Evolutionary conservation across 2,797 vertebrate species (phyloP), one percentile per base, ranked within the genome.

Genomic region (Peromyscus melanophrys): DNA sequence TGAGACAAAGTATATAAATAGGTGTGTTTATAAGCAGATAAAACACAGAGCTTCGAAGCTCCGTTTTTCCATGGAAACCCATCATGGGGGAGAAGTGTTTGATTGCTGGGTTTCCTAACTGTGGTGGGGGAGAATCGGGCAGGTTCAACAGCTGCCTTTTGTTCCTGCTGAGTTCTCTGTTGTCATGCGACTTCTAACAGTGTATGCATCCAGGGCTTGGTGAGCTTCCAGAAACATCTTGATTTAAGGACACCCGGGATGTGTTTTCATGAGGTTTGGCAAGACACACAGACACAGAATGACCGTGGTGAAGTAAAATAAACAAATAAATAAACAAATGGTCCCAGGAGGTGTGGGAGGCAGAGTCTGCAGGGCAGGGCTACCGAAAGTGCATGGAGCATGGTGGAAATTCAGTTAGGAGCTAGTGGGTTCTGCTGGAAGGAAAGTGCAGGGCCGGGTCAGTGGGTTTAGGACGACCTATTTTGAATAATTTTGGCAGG

Each of bases 101-200:
- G 65, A 31, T 59, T 40, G 13, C 23, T 89, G 27, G 19, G 7
- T 78, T 73, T 52, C 1, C 1, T 55, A 52, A 43, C 92, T 90
- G 10, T 78, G 46, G 40, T 96, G 25, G 49, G 37, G 37, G 31
- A 85, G 69, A 80, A 14, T 69, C n/a, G 21, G 25, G 61, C 80
- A 67, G 49, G 63, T 90, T 84, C 77, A 69, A 25, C 46, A 57
- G 65, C 31, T 81, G 29, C 34, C 73, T 75, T 67, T 90, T 73
- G 31, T 80, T 89, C 27, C 40, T 75, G n/a, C 71, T 55, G 61
- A 61, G 85, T 55, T 88, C 88, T 92, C 61, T 95, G 37, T 57
- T 80, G 67, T 40, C 43, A 11, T 61, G 27, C 34, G 75, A 75
- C 14, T 57, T 87, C 46, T 67, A 49, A 23, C 69, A 82, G 12